Evolutionary conservation across 2,888 invertebrate species (phyloP).

Genomic region (Meghimatium bilineatum): DNA sequence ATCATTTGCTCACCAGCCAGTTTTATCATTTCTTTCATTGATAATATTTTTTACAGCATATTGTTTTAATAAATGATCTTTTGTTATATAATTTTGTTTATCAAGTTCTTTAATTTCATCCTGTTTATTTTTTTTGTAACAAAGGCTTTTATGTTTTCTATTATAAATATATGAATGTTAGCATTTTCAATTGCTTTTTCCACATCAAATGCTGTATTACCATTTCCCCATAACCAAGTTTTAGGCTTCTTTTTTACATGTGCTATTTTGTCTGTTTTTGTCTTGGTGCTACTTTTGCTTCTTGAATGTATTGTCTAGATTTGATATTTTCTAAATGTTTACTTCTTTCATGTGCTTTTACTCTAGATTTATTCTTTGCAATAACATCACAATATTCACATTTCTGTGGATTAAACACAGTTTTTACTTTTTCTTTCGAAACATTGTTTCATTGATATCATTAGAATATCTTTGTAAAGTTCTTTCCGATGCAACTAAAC

Average conservation of each 20-base stretch:
- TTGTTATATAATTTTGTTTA: too few species aligned
- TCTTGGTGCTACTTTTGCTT: not conserved
- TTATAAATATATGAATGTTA: too few species aligned
- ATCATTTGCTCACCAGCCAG: too few species aligned
- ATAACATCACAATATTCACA: conserved; percentile 12
- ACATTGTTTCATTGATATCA: conserved; percentile 23
- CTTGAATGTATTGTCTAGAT: too few species aligned
- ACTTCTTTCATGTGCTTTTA: conserved; percentile 2
- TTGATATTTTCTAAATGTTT: not conserved
- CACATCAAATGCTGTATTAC: conserved; percentile 1
- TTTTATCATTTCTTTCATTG: too few species aligned
- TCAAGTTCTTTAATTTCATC: too few species aligned
- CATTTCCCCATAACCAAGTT: too few species aligned
- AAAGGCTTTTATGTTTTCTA: too few species aligned
- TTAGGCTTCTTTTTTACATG: not conserved
- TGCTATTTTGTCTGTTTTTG: conserved; percentile 15
- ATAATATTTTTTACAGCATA: too few species aligned
- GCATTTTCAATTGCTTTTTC: conserved; percentile 1
- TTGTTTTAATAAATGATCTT: too few species aligned
- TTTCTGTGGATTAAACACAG: not conserved
- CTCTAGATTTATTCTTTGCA: conserved; percentile 7
- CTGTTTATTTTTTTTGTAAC: too few species aligned
- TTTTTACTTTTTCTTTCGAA: conserved; percentile 20
- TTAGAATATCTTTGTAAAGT: conserved; percentile 30
- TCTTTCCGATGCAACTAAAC: conserved; percentile 13